These are phyloP conservation scores for Chironomus riparius DNA, from an alignment of 2,888 invertebrate genomes.

Conservation along the genomic window DNA sequence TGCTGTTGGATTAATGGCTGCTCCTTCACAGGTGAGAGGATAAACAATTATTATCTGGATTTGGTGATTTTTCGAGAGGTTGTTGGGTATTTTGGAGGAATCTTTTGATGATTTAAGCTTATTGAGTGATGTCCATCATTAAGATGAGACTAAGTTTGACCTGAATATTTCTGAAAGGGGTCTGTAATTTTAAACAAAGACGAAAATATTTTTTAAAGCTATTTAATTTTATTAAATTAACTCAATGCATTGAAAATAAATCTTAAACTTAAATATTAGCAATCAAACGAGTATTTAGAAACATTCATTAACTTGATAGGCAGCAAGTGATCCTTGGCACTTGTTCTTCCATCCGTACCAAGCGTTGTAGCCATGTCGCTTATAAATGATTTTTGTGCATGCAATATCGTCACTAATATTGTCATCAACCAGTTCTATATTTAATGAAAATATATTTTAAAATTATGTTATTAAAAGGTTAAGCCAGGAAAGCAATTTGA, in stretches of 20 bases:
- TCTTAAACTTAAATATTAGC: no score
- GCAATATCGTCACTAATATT: not conserved
- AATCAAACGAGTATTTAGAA: not conserved
- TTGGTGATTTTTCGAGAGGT: constrained; percentile 12
- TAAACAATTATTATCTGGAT: not conserved
- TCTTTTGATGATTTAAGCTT: no score
- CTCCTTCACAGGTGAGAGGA: constrained; percentile 59
- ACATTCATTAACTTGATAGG: not conserved
- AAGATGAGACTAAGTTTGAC: no score
- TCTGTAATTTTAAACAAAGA: no score
- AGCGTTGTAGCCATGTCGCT: not conserved
- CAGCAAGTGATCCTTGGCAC: not conserved
- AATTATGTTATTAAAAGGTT: no score
- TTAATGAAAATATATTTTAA: no score
- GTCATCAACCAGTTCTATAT: not conserved
- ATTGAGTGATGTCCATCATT: no score
- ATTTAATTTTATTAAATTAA: no score
- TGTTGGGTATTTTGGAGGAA: no score
- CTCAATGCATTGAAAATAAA: no score
- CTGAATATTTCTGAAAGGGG: no score
- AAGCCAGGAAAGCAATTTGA: no score
- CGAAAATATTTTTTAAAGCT: not conserved
- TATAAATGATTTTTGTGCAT: not conserved
- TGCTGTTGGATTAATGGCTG: constrained; percentile 62
- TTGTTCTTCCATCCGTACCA: not conserved